Evolutionary conservation across 2,888 invertebrate species (phyloP), one percentile per base, ranked within the genome.

Genomic region (Parascotia fuliginaria): DNA sequence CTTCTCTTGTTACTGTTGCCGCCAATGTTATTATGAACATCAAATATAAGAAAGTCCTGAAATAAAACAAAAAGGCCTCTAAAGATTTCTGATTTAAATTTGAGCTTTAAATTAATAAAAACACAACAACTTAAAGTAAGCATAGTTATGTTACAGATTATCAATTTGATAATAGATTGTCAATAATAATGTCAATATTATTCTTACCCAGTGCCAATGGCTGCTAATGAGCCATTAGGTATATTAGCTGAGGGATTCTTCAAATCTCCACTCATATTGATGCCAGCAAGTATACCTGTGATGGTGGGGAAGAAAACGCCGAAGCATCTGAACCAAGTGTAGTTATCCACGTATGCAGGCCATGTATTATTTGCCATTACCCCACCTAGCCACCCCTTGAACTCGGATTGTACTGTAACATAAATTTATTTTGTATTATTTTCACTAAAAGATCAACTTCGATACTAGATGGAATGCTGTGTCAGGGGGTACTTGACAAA

Each of bases 301-400:
- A 99, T 97, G 0, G 99, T 98, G 9, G 99, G 98, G 83, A 99
- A 99, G 87, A 99, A 99, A 1, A 99, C 97, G 22, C 99, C 99
- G 87, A 99, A 98, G 31, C 98, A 98, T 41, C 96, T 96, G 87
- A 99, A 99, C 97, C 98, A 99, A 53, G 95, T 96, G 73, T 98
- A 96, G 6, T 95, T 95, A 44, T 95, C 94, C 42, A 94, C 93
- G 86, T 97, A 98, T 42, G 94, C 92, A 0, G 98, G 94, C 92
- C 96, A 96, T 32, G 97, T 94, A 81, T 98, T 98, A 67, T 96
- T 95, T 44, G 92, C 90, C 66, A 98, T 94, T 74, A 97, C 97
- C 9, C 94, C 95, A 59, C 95, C 94, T 2, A 95, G 92, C 96
- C 98, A 98, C 0, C 98, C 98, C 60, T 95, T 95, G 73, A 98